Conservation (phyloP, 2,113 vertebrate genomes). For the Zapornia atra region DNA sequence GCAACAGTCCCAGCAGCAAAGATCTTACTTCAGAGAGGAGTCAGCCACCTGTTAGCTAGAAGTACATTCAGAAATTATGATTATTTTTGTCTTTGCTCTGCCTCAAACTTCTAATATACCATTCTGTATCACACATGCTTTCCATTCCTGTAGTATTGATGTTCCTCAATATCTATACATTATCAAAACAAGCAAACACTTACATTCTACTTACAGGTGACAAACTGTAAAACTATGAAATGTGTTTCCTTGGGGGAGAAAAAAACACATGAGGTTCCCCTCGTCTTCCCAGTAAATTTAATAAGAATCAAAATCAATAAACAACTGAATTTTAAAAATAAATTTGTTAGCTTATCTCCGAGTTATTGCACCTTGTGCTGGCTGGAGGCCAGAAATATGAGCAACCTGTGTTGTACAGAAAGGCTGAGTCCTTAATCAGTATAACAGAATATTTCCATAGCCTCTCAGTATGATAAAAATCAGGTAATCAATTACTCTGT, state of each 20-base stretch:
- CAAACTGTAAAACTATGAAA: neutral
- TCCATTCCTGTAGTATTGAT: neutral
- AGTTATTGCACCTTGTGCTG: neutral
- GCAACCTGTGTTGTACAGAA: neutral
- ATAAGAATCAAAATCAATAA: conserved; percentile 20
- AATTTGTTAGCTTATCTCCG: neutral
- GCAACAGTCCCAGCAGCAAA: neutral
- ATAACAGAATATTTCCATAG: neutral
- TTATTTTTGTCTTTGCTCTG: neutral
- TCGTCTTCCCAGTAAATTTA: neutral
- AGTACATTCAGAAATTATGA: neutral
- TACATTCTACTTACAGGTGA: neutral
- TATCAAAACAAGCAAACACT: neutral
- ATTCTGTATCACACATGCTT: neutral
- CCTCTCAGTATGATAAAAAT: conserved; percentile 14
- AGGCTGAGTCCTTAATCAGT: conserved; percentile 36
- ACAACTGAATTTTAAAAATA: conserved; percentile 35
- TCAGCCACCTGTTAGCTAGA: neutral
- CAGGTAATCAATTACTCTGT: conserved; percentile 7
- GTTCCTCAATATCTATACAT: neutral
- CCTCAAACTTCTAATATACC: neutral
- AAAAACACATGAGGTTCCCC: neutral
- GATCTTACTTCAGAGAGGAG: neutral
- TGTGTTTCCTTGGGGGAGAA: neutral
- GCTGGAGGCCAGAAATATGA: neutral